These are phyloP conservation scores for Cheirogaleus major DNA, from an alignment of 2,797 vertebrate genomes.

Conservation along the genomic window DNA sequence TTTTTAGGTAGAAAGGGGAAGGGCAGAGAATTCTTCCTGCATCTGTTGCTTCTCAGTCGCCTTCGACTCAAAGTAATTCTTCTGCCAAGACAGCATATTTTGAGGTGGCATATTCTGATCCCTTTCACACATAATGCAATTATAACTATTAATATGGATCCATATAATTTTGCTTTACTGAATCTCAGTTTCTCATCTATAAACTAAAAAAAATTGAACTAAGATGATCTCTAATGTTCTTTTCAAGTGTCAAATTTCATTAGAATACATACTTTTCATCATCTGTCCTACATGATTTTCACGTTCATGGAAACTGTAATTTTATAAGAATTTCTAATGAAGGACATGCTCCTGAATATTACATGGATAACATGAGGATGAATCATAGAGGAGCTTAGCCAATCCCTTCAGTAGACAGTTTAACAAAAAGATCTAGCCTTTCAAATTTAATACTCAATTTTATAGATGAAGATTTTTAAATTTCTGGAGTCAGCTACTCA, in stretches of 20 bases:
- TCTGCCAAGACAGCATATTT: neutral
- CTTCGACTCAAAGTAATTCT: neutral
- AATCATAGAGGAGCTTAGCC: neutral
- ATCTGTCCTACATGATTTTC: neutral
- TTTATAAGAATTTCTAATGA: conserved; percentile 13
- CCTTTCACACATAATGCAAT: neutral
- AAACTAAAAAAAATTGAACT: neutral
- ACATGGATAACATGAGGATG: neutral
- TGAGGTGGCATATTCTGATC: neutral
- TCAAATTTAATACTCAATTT: conserved; percentile 35
- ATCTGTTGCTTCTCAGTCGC: neutral
- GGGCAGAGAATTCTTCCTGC: neutral
- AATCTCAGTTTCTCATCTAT: neutral
- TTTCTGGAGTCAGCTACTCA: neutral
- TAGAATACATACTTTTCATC: neutral
- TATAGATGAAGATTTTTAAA: conserved; percentile 4
- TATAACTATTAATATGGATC: neutral
- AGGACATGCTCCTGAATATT: neutral
- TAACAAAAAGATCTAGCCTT: neutral
- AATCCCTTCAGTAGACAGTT: neutral
- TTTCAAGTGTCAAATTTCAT: neutral
- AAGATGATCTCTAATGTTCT: neutral
- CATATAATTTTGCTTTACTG: neutral
- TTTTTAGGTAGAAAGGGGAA: neutral
- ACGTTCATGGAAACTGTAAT: neutral